Base-by-base conservation (phyloP, 2,797 vertebrate species). In the Cirrhinus mrigala region DNA sequence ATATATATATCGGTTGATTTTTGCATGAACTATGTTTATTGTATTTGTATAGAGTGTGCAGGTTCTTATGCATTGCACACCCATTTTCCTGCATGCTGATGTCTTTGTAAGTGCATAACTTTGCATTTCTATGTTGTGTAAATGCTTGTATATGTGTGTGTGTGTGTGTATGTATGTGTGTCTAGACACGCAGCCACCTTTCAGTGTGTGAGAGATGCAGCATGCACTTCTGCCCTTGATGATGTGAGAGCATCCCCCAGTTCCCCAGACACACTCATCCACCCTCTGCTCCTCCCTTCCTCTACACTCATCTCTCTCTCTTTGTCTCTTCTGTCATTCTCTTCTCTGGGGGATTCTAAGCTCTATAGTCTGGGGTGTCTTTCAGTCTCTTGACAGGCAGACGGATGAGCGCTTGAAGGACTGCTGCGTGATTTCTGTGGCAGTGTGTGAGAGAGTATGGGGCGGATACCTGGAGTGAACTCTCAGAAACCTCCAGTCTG, bases 351-450 rank as follows among this genome's bases (percentile, higher is more conserved):
- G 84, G 77, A 80, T 85, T 85, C 84, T 62, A 54, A 79, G 76
- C 76, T 73, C 66, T 80, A 64, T 85, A 74, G 84, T 85, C 78
- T 85, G 77, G 86, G 85, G 87, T 88, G 87, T 85, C 85, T 88
- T 37, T 89, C 82, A 87, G 82, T 82, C 80, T 83, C 64, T 62
- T 83, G 85, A 85, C 85, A 85, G 84, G 84, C 81, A 80, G 85
- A 75, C 70, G 79, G 81, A 89, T 87, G 82, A 88, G 83, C 69
- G 66, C 84, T 83, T 75, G 85, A 83, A 87, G 87, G 82, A 88
- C 83, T 83, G 52, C 22, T 40, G 79, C 46, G 33, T 79, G 84
- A 82, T 81, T 71, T 80, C 82, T 81, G 66, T 89, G 66, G 37
- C 50, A 73, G 78, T 82, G 79, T 88, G 68, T 88, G 68, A 70